Percentiles rank a stretch among this genome's conserved stretches.
Evolutionary conservation across 2,797 vertebrate species (phyloP).

Genomic region (Lepilemur septentrionalis): DNA sequence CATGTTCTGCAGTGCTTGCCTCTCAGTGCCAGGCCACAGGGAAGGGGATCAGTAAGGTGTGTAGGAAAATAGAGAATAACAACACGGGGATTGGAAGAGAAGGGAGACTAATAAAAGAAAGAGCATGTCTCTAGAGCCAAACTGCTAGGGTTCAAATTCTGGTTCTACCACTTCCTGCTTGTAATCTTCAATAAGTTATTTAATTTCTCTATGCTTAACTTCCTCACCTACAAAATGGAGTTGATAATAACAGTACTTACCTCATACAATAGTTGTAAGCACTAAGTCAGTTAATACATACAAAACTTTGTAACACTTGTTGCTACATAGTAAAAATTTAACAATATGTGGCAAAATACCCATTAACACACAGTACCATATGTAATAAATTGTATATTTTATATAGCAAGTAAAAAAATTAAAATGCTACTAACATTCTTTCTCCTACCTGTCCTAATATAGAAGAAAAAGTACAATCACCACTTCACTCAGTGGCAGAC

Average conservation of each 20-base stretch:
- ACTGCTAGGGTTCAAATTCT: neutral
- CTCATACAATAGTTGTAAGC: neutral
- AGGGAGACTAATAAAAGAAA: neutral
- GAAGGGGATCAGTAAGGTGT: too few relatives aligned
- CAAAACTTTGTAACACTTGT: neutral
- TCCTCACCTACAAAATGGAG: neutral
- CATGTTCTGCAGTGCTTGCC: neutral
- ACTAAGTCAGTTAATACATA: neutral
- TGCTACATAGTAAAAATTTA: neutral
- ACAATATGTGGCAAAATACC: neutral
- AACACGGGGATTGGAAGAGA: neutral
- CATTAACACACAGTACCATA: neutral
- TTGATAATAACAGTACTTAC: neutral
- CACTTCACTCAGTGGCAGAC: neutral
- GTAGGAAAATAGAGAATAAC: neutral
- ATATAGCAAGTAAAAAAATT: neutral
- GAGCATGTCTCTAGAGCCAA: neutral
- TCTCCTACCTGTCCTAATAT: neutral
- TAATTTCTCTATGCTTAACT: neutral
- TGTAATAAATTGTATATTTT: neutral
- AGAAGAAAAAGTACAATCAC: neutral
- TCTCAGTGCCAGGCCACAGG: neutral
- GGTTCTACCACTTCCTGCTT: neutral
- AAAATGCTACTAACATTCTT: neutral
- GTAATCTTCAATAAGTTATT: neutral